Evolutionary conservation across 2,113 vertebrate genomes (phyloP).

Genomic region (Rhabdomys dilectus): DNA sequence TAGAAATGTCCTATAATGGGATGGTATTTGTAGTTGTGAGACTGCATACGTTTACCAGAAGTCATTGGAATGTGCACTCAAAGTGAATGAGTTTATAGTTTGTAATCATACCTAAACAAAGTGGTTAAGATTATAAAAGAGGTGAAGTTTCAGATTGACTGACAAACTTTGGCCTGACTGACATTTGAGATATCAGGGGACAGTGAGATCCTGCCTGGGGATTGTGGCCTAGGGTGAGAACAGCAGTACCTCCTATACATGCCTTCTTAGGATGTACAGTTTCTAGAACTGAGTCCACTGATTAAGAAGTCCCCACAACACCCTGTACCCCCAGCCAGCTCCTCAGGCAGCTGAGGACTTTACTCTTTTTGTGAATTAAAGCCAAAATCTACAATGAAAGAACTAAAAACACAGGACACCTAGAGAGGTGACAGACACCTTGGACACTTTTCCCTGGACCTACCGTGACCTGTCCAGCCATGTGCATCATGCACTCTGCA

Average conservation of each 20-base stretch:
- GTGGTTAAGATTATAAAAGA: neutral
- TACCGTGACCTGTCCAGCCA: neutral
- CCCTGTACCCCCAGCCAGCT: neutral
- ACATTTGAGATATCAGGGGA: neutral
- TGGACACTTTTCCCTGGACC: neutral
- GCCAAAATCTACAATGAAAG: neutral
- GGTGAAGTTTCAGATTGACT: neutral
- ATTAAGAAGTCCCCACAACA: neutral
- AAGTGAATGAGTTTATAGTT: neutral
- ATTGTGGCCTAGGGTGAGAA: neutral
- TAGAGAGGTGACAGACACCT: neutral
- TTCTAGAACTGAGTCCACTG: neutral
- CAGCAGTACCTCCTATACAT: neutral
- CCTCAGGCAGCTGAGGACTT: neutral
- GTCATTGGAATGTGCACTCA: neutral
- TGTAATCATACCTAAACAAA: neutral
- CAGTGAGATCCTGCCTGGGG: neutral
- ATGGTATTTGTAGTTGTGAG: neutral
- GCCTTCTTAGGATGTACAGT: no score
- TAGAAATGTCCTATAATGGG: neutral
- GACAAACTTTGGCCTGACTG: neutral
- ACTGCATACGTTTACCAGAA: neutral
- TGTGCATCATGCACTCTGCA: neutral
- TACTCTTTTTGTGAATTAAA: neutral
- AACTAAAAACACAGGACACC: neutral